Base-by-base conservation (phyloP, 2,797 vertebrate genomes). In the Pseudochromis fuscus region DNA sequence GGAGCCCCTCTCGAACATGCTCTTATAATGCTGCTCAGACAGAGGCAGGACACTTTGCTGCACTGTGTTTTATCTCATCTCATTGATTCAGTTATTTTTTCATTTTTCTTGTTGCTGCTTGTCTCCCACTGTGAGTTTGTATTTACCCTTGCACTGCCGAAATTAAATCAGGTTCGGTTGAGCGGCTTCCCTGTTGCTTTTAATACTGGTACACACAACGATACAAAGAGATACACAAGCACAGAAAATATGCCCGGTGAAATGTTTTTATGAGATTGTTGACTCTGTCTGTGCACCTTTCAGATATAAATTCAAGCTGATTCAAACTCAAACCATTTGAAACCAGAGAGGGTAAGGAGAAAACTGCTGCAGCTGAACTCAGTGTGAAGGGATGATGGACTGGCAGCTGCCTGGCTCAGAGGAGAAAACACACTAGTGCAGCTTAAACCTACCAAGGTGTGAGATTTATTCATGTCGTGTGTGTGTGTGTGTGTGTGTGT, bases 391-490 rank as follows among this genome's bases (percentile, higher is more conserved):
- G 66, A 77, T 83, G 89, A 89, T 84, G 70, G 81, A 90, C 89
- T 85, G 79, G 85, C 84, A 89, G 71, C 81, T 69, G 61, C 75
- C 55, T 63, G 66, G 60, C 69, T 88, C 74, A 76, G 81, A 81
- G 56, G 72, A 37, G 62, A 81, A 79, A 87, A 82, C 66, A 69
- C 62, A 82, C 69, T 72, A 53, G 60, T 84, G 68, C 82, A 82
- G 84, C 84, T 89, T 88, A 89, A 84, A 84, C 67, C 73, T 48
- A 81, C 60, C 80, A 89, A 86, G 83, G 84, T 90, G 83, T 84
- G 75, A 81, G 84, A 85, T 89, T 84, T 86, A 90, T 88, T 86
- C 64, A 74, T 65, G 68, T 61, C 21, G 28, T 62, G 62, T 71
- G 48, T 71, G 73, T 70, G 52, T 31, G 60, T 4, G 59, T 52